Conservation (phyloP, 2,888 invertebrate genomes). For the Electrophaes corylata region DNA sequence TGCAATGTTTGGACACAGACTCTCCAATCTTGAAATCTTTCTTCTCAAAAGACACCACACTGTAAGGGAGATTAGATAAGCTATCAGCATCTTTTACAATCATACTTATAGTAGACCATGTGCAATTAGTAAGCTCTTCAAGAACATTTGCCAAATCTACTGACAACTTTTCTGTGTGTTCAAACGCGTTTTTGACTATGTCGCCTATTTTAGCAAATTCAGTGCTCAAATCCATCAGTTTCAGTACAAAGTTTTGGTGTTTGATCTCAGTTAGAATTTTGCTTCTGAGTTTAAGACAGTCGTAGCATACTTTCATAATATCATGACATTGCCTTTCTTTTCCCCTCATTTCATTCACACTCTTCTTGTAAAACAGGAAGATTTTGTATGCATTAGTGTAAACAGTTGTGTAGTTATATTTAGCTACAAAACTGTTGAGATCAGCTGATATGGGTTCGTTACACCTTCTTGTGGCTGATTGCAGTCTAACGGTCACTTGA, state of each 20-base stretch:
- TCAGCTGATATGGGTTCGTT: slow-evolving; percentile 70
- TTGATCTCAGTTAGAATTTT: slow-evolving; percentile 73
- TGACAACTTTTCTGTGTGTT: slow-evolving; percentile 65
- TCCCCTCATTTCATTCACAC: slow-evolving; percentile 66
- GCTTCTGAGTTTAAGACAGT: slow-evolving; percentile 81
- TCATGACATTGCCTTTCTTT: slow-evolving; percentile 75
- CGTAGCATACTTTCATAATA: slow-evolving; percentile 83
- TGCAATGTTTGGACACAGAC: slow-evolving; percentile 64
- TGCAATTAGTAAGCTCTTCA: slow-evolving; percentile 67
- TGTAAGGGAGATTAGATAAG: slow-evolving; percentile 69
- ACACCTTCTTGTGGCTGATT: slow-evolving; percentile 74
- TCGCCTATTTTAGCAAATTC: slow-evolving; percentile 75
- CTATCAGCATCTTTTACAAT: slow-evolving; percentile 65
- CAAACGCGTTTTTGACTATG: slow-evolving; percentile 65
- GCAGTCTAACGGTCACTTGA: slow-evolving; percentile 72
- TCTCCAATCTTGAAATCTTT: slow-evolving; percentile 78
- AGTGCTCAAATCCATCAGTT: slow-evolving; percentile 70
- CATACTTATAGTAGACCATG: slow-evolving; percentile 74
- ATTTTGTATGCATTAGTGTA: slow-evolving; percentile 73
- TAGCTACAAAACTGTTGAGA: slow-evolving; percentile 68
- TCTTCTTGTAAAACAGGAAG: slow-evolving; percentile 70
- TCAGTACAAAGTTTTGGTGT: slow-evolving; percentile 72
- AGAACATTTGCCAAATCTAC: slow-evolving; percentile 56
- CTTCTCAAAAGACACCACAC: slow-evolving; percentile 77
- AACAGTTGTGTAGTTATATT: slow-evolving; percentile 69